Conservation (phyloP, 2,888 invertebrate species). For the Calliphora vomitoria region DNA sequence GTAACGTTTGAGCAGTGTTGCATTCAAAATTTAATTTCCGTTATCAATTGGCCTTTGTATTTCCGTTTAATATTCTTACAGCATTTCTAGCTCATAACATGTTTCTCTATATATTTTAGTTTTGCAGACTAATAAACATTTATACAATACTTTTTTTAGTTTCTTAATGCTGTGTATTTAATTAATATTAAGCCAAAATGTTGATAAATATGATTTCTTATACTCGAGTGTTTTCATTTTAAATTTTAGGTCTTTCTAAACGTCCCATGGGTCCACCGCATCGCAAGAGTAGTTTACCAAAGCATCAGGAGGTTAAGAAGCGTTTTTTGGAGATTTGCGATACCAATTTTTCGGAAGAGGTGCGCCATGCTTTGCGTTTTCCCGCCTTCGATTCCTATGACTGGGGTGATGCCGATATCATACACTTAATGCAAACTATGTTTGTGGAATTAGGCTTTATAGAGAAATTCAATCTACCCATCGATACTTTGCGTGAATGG, state of each 20-base stretch:
- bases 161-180: not conserved
- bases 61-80: conserved; percentile 46
- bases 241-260: conserved; percentile 82
- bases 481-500: conserved; percentile 89
- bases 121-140: not conserved
- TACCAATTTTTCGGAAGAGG: conserved; percentile 84
- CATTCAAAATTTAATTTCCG: conserved; percentile 76
- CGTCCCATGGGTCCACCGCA: conserved; percentile 84
- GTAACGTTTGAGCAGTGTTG: conserved; percentile 39
- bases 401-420: conserved; percentile 92
- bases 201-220: not conserved
- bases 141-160: too few relatives aligned
- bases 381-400: conserved; percentile 91
- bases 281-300: conserved; percentile 85
- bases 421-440: conserved; percentile 92
- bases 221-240: conserved; percentile 4
- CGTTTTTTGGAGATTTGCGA: conserved; percentile 85
- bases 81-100: not conserved
- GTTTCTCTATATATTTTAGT: not conserved
- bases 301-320: conserved; percentile 85
- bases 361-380: conserved; percentile 84
- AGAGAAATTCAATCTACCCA: conserved; percentile 90
- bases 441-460: conserved; percentile 91
- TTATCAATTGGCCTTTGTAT: conserved; percentile 69
- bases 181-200: too few relatives aligned